Conservation (phyloP, 2,113 vertebrate species). For the Channa argus region DNA sequence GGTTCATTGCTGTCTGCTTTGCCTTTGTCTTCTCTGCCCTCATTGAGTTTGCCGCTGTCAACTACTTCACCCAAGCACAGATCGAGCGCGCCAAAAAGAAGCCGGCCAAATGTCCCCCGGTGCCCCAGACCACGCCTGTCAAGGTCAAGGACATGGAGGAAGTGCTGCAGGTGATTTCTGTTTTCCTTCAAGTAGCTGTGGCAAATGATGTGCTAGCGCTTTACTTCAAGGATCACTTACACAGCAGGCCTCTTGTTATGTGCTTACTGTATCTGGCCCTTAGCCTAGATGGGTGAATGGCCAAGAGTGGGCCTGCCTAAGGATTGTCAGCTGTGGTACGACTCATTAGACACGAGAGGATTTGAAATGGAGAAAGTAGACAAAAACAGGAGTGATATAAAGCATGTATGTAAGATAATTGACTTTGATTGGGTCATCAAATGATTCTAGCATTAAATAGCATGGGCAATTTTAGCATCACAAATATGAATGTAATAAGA, state of each 20-base stretch:
- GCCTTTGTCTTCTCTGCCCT: slow-evolving; percentile 99
- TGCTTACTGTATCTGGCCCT: slow-evolving; percentile 42
- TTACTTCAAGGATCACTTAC: slow-evolving; percentile 52
- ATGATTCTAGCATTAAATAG: too few species aligned
- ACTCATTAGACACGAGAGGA: slow-evolving; percentile 8
- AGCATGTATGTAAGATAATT: too few species aligned
- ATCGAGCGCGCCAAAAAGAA: slow-evolving; percentile 92
- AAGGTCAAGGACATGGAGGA: slow-evolving; percentile 86
- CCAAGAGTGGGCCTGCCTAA: slow-evolving; percentile 29
- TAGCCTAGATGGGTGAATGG: slow-evolving; percentile 26
- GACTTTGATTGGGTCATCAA: too few species aligned
- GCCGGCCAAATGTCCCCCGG: slow-evolving; percentile 85
- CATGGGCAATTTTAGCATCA: not conserved
- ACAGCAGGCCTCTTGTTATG: slow-evolving; percentile 53
- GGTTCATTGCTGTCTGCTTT: slow-evolving; percentile 99
- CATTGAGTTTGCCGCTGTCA: slow-evolving; percentile 98
- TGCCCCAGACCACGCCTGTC: slow-evolving; percentile 82
- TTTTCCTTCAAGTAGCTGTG: slow-evolving; percentile 34
- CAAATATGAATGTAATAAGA: not conserved
- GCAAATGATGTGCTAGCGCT: slow-evolving; percentile 42
- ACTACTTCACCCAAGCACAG: slow-evolving; percentile 97
- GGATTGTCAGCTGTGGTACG: slow-evolving; percentile 38
- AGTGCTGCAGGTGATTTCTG: slow-evolving; percentile 84
- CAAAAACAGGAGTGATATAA: not conserved
- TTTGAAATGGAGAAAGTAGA: not conserved